A percentile compares a stretch with the other conserved stretches of the same genome.
Evolutionary conservation across 2,797 vertebrate genomes (phyloP).

Genomic region (Parauchenoglanis punctatus): DNA sequence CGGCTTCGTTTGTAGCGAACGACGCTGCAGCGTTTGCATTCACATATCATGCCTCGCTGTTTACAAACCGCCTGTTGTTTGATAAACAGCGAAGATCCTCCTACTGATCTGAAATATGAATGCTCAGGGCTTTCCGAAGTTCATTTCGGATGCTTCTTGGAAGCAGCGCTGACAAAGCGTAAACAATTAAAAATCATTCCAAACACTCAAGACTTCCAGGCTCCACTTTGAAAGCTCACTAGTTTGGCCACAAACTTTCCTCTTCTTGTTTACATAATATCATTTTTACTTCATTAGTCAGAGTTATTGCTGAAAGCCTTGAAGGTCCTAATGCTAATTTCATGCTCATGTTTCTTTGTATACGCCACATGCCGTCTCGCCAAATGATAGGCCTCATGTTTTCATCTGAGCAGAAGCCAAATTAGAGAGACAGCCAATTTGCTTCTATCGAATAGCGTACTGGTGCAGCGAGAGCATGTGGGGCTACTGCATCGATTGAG

Average conservation of each 20-base stretch:
- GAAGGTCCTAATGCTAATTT: slow-evolving; percentile 46
- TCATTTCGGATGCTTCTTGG: background rate
- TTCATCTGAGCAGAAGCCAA: slow-evolving; percentile 69
- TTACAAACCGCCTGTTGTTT: background rate
- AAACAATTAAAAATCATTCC: slow-evolving; percentile 15
- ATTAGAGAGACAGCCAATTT: slow-evolving; percentile 66
- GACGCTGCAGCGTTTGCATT: background rate
- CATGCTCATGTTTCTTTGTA: slow-evolving; percentile 72
- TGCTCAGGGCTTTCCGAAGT: background rate
- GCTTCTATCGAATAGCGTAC: slow-evolving; percentile 50
- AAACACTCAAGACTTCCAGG: slow-evolving; percentile 19
- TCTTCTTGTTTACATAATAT: slow-evolving; percentile 35
- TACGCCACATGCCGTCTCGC: slow-evolving; percentile 61
- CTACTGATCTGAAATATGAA: slow-evolving; percentile 12
- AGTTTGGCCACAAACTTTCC: slow-evolving; percentile 23
- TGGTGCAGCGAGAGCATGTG: slow-evolving; percentile 30
- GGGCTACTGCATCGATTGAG: slow-evolving; percentile 60
- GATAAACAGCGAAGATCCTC: background rate
- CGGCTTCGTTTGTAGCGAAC: background rate
- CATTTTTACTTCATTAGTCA: slow-evolving; percentile 28
- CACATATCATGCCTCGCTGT: background rate
- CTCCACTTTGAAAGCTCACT: background rate
- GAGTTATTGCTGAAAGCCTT: slow-evolving; percentile 40
- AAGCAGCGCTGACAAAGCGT: slow-evolving; percentile 8
- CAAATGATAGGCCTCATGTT: slow-evolving; percentile 70